A percentile compares a stretch with the other conserved stretches of the same genome.
Conservation (phyloP, 2,888 invertebrate species). For the Eupeodes luniger region DNA sequence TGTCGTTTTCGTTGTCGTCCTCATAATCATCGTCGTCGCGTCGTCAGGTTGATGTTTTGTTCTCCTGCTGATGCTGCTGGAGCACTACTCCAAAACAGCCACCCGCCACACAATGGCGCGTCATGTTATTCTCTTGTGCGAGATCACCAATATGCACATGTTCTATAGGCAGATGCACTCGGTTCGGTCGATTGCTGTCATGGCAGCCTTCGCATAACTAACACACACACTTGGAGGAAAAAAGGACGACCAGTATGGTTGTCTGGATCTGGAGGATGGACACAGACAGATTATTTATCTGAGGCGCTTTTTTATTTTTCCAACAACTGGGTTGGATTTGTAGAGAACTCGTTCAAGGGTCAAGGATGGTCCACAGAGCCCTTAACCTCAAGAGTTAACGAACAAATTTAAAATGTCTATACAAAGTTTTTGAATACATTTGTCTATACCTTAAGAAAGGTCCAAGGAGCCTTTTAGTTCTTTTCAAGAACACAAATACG, state of each 20-base stretch:
- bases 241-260: constrained; percentile 28
- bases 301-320: constrained; percentile 47
- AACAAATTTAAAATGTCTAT: too few relatives aligned
- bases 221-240: constrained; percentile 24
- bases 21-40: constrained; percentile 17
- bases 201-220: constrained; percentile 36
- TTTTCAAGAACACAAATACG: not conserved
- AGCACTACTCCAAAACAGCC: constrained; percentile 49
- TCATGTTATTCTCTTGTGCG: constrained; percentile 66
- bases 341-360: not conserved
- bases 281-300: constrained; percentile 74
- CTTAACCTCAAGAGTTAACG: too few relatives aligned
- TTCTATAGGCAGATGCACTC: constrained; percentile 44
- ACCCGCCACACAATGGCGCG: constrained; percentile 75
- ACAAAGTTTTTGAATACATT: too few relatives aligned
- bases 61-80: constrained; percentile 51
- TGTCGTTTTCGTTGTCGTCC: constrained; percentile 33
- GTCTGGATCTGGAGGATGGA: constrained; percentile 36
- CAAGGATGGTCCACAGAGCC: too few relatives aligned
- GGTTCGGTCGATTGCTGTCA: constrained; percentile 29
- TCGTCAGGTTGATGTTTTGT: constrained; percentile 73
- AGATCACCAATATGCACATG: constrained; percentile 72
- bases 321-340: not conserved
- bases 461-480: not conserved
- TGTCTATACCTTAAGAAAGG: too few relatives aligned